Evolutionary conservation across 2,797 vertebrate species (phyloP), one percentile per base, ranked within the genome.

Genomic region (Agapornis canus): DNA sequence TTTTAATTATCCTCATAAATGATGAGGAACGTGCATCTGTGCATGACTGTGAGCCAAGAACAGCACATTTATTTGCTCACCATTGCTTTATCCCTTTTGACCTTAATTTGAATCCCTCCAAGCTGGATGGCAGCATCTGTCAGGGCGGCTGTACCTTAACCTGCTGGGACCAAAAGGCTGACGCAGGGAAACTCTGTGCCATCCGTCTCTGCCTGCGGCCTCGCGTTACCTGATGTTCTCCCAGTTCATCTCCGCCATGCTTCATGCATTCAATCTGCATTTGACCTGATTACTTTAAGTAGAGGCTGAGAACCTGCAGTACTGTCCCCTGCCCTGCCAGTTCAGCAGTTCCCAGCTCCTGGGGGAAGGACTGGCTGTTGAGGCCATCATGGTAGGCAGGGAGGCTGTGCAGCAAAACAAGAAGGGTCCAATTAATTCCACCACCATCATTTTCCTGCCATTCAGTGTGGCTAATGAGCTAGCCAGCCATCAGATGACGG

Each of bases 1-100:
- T 79, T 94, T 96, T 93, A 93, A 94, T 95, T 90, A 79, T 61
- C 63, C 61, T 94, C 81, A 69, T 87, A 92, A 91, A 83, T 57
- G 48, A 86, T 57, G 61, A 85, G 71, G 47, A 79, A 89, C 0
- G 6, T 81, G 82, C 82, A 94, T 93, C 82, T 94, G 91, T 86
- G 88, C 88, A 88, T 73, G 92, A 82, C 65, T 56, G 63, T 65
- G 66, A 93, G 87, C 88, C 85, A 94, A 86, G 63, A 94, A 78
- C 76, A 69, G 69, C 0, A 2, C 51, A 66, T 64, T 87, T 59
- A 60, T 95, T 92, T 83, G 68, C 82, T 92, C 65, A 65, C 63
- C 47, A 40, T 56, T 89, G 85, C 71, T 92, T 95, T 90, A 94
- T 84, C 82, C 39, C 71, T 93, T 92, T 70, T 92, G 93, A 85